Evolutionary conservation across 2,888 invertebrate genomes (phyloP), one percentile per base, ranked within the genome.

Genomic region (Philereme transversata): DNA sequence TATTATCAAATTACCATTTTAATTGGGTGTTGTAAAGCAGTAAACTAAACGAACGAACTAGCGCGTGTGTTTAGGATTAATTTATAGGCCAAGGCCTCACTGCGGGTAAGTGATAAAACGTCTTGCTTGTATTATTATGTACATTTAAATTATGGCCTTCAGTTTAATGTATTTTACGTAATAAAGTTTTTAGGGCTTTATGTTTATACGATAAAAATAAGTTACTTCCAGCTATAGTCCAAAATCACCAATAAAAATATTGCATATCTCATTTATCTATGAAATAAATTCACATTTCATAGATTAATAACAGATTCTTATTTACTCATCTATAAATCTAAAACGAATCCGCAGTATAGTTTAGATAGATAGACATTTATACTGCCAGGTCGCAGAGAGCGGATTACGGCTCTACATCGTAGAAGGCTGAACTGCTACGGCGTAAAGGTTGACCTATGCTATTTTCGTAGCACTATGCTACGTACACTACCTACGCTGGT

Each of bases 1-100:
- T 43, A 45, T 47, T 53, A 46, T 56, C 41, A 46, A 59, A 70
- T 70, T 68, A 64, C 48, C 67, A 68, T 70, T 64, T 64, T 68
- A 70, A 70, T 67, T 65, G 66, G 61, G 56, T 54, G 61, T 47
- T 57, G 55, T 46, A 44, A 57, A 57, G 51, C 62, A 44, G 55
- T 61, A 60, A 57, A 59, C 60, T 57, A 48, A 52, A 41, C 56
- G 58, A 52, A 51, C 54, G 51, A 62, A 54, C 54, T 45, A 51
- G 51, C 11, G 51, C 51, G 54, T 58, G 51, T 62, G 55, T 51
- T 51, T 48, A 55, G 51, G 50, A 48, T 45, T 58, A 55, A 55
- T 57, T 62, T 53, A 62, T 47, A 51, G 54, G 34, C 34, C 49
- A n/a, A 34, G 22, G 11, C 35, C 50, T 33, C 50, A 51, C 46